Percentiles rank a stretch among this genome's conserved stretches.
Conservation (phyloP, 2,888 invertebrate genomes). For the Spilosoma lubricipeda region DNA sequence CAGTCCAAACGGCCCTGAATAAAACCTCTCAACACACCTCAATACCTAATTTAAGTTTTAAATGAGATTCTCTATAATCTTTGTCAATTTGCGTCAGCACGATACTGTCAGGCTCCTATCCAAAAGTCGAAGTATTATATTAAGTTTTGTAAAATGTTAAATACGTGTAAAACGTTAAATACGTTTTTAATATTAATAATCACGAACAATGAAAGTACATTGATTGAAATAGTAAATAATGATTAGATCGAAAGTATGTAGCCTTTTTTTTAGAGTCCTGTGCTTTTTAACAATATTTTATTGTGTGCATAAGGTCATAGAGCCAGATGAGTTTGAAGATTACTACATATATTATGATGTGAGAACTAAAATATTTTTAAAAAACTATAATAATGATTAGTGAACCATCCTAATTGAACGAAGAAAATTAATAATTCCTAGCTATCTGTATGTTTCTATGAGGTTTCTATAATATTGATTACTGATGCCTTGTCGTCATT, state of each 20-base stretch:
- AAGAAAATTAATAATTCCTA: not conserved
- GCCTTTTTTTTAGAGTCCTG: not conserved
- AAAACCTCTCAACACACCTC: not conserved
- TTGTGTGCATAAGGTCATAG: conserved; percentile 16
- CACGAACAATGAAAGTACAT: not conserved
- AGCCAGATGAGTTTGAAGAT: conserved; percentile 8
- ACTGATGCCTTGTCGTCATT: too few species aligned
- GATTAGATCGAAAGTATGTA: not conserved
- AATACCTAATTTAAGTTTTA: not conserved
- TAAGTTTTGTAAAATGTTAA: not conserved
- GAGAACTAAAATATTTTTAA: not conserved
- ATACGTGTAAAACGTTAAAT: not conserved
- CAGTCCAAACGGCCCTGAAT: not conserved
- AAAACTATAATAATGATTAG: not conserved
- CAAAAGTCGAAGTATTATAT: not conserved
- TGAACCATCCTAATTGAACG: not conserved
- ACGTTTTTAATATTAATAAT: not conserved
- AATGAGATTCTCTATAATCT: not conserved
- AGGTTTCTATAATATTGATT: too few species aligned
- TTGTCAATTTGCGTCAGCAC: not conserved
- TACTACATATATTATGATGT: conserved; percentile 14
- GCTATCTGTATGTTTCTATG: not conserved
- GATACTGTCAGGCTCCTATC: not conserved
- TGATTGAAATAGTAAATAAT: not conserved
- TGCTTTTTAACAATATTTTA: conserved; percentile 7